Evolutionary conservation across 2,888 invertebrate species (phyloP), one percentile per base, ranked within the genome.

Genomic region (Caenorhabditis sulstoni): DNA sequence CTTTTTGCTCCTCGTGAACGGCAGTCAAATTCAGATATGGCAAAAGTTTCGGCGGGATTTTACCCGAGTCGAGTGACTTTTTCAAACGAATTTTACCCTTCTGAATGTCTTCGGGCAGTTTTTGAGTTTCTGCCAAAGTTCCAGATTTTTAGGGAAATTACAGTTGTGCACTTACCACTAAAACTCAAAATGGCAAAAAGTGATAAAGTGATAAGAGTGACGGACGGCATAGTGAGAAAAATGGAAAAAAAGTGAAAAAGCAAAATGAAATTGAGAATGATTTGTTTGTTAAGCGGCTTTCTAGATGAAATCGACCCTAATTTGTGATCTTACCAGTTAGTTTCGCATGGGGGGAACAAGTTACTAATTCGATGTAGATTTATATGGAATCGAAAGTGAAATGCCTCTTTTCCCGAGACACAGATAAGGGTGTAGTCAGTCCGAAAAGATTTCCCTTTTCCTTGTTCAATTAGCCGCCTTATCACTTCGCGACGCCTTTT

Each of bases 1-100:
- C 20, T 11, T n/a, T 14, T 55, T 62, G 61, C 5, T 52, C 70
- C 29, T 70, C 70, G 3, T 7, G 29, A 29, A 70, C 47, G 0
- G 70, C 70, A 0, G 70, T 73, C 12, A 64, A 12, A 50, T 65
- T 73, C 18, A 65, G 18, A 22, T 50, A 73, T 5, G 73, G 73
- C 1, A 64, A 16, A 0, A 64, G 58, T 22, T 52, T 64, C 4
- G 44, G 23, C 8, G 64, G 73, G 16, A 73, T 65, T 16, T 64
- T 47, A 37, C 65, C 73, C 1, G 14, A 11, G n/a, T 59, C 52
- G 3, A 68, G 45, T 22, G 59, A 58, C 9, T 61, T 50, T 14
- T 68, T 68, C 7, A 68, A 45, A 35, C 45, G 59, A 11, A 23
- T 39, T 12, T 61, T 52, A 1, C 59, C 58, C n/a, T 58, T 35